Evolutionary conservation across 2,797 vertebrate genomes (phyloP).

Genomic region (Zenarchopterus dispar): DNA sequence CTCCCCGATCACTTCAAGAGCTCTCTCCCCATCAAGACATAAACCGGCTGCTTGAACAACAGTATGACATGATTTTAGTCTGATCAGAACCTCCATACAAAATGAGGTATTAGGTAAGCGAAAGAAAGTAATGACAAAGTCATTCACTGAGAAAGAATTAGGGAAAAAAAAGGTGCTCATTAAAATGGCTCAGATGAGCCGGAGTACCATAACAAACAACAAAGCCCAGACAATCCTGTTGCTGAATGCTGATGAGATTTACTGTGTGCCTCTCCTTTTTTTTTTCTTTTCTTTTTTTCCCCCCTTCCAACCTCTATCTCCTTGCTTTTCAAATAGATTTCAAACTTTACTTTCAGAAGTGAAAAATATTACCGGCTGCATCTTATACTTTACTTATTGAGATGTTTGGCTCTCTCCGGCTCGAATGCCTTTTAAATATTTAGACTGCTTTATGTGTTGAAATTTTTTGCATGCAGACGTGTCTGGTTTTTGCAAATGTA

Average conservation of each 20-base stretch:
- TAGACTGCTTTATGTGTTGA: too few species aligned
- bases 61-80: constrained; percentile 61
- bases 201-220: constrained; percentile 74
- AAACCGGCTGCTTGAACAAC: constrained; percentile 52
- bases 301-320: constrained; percentile 28
- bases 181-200: constrained; percentile 73
- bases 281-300: too few species aligned
- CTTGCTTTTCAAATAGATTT: constrained; percentile 23
- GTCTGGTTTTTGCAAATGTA: too few species aligned
- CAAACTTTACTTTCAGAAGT: constrained; percentile 38
- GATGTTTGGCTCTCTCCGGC: too few species aligned
- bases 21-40: constrained; percentile 34
- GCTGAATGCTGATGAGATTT: constrained; percentile 79
- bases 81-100: constrained; percentile 65
- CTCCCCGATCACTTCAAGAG: constrained; percentile 38
- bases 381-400: neutral
- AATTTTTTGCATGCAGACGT: too few species aligned
- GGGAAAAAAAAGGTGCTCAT: constrained; percentile 57
- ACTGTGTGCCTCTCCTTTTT: constrained; percentile 43
- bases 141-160: constrained; percentile 48
- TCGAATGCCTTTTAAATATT: too few species aligned
- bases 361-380: neutral
- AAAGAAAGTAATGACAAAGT: constrained; percentile 37
- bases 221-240: constrained; percentile 73
- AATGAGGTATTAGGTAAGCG: constrained; percentile 49